Evolutionary conservation across 64 coral and sea anemone species (phyloP), one percentile per base, ranked within the genome.

Genomic region (Orbicella faveolata): DNA sequence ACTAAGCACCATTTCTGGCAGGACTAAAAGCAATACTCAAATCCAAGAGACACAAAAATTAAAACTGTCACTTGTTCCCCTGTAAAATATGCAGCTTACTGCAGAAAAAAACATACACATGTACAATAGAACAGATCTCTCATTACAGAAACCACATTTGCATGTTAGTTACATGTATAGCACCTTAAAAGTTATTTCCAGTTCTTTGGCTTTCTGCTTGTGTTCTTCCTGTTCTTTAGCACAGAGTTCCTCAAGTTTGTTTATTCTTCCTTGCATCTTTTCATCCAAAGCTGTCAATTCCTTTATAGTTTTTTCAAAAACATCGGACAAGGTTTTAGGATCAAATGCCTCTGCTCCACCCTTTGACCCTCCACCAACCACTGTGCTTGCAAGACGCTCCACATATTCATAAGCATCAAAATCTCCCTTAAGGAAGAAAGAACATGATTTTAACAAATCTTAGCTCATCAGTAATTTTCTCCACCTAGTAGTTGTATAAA

Each of bases 201-300:
- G 76, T 78, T 98, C 93, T 85, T 81, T 83, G 19, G 90, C 88
- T 51, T 87, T 98, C 78, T 95, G 88, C 75, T 95, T 95, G 19
- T 98, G 96, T 77, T 98, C 93, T 73, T 98, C 90, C 69, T 98
- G 93, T 61, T 98, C 93, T 70, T 93, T 95, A 1, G 77, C 79
- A 89, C 96, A 98, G 55, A 98, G 84, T 61, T 98, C 96, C 75
- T 98, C 96, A 41, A 98, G 91, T 90, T 98, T 98, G 81, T 95
- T 95, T 10, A 98, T 95, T 37, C 94, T 89, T 9, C 96, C 96
- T 85, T 98, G 93, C 84, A 98, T 95, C 79, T 95, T 95, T 74
- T 95, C 89, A 88, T 98, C 96, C 8, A 93, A 79, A 51, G 90
- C 91, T 55, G 88, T 87, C 2, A 98, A 88, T 75, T 98, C 93